A percentile compares a stretch with the other conserved stretches of the same genome.
phyloP scores from a whole-genome alignment of 2,113 vertebrate species.

The Pandion haliaetus region DNA sequence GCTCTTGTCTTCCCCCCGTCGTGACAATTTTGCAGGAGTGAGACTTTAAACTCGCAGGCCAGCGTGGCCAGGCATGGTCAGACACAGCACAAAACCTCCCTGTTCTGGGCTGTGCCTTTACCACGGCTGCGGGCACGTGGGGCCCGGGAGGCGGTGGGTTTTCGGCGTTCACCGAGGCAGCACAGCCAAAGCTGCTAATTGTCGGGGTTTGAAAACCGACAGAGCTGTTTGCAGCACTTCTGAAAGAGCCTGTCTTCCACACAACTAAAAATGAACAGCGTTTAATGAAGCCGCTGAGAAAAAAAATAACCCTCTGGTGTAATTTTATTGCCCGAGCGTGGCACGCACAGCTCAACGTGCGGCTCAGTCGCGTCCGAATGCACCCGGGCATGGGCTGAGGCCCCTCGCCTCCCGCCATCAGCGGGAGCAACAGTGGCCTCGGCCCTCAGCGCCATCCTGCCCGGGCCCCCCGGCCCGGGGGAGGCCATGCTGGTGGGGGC shows the following conservation, averaged over 20 bases:
- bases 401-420: fast-evolving
- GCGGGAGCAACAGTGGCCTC: fast-evolving
- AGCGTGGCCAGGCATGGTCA: fast-evolving
- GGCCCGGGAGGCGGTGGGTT: fast-evolving
- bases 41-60: fast-evolving
- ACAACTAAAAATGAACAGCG: fast-evolving
- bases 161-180: fast-evolving
- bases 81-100: background rate
- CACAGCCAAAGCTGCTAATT: background rate
- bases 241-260: fast-evolving
- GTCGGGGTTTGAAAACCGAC: background rate
- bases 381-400: background rate
- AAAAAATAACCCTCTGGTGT: fast-evolving
- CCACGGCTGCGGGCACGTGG: fast-evolving
- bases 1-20: too few species aligned
- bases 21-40: too few species aligned
- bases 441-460: too few species aligned
- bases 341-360: background rate
- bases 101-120: fast-evolving
- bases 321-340: fast-evolving
- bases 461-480: too few species aligned
- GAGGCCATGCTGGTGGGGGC: too few species aligned
- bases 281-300: fast-evolving
- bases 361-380: fast-evolving
- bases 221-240: fast-evolving